Base-by-base conservation (phyloP, 2,888 invertebrate genomes). In the Drosophila mimica region DNA sequence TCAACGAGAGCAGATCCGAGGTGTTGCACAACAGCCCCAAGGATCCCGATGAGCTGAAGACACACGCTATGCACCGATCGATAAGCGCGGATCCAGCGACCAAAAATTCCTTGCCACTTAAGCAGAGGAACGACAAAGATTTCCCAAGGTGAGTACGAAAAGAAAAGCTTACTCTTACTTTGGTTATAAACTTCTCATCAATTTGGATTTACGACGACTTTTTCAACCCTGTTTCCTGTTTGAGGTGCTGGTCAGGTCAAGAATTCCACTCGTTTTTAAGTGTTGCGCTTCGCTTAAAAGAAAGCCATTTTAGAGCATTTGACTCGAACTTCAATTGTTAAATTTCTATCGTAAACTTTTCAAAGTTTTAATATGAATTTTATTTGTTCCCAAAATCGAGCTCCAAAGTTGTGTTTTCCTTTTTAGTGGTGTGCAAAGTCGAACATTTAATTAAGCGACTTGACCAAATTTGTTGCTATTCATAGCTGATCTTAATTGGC, bases 61-160 rank as follows among this genome's bases (percentile, higher is more conserved):
- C 61, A 28, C 79, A 79, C 59, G 48, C 70, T 20, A 64, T 83
- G 49, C 75, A 81, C 30, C 85, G 80, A 34, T 82, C 86, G 5
- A 74, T 79, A 5, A 82, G 87, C 46, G 81, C 74, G 9, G 86
- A 88, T 67, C 67, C 51, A n/a, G 25, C 71, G 2, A 51, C 48
- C 11, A 7, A 25, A 0, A 11, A 4, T 7, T 40, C 74, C 28
- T 33, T 56, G 30, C 33, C 69, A 3, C 56, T 69, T 1, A 69
- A 75, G 63, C 48, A 76, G 60, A 79, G 81, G 49, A 59, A 61
- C 3, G 80, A 72, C 25, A 81, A 83, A 57, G 89, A 93, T 74
- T 92, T 92, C 67, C 81, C 86, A 40, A 91, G 92, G 92, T 92
- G 61, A 79, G 70, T 49, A 1, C 40, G 4, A 59, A 34, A n/a